Evolutionary conservation across 2,797 vertebrate species (phyloP).

Genomic region (Acrossocheilus fasciatus): DNA sequence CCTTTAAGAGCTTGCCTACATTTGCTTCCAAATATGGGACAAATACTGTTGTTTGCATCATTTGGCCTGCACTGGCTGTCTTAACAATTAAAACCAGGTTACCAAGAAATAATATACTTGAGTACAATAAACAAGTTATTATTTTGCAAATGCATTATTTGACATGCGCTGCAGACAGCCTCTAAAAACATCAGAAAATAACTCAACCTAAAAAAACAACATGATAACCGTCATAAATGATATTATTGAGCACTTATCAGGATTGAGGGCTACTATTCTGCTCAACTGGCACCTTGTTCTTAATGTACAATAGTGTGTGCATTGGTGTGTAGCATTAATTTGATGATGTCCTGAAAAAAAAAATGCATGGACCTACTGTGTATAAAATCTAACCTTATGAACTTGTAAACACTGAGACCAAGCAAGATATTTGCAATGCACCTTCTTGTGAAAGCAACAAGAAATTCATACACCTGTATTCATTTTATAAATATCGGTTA

Average conservation of each 20-base stretch:
- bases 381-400: constrained; percentile 39
- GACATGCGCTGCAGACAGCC: constrained; percentile 3
- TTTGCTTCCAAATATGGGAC: constrained; percentile 26
- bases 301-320: not conserved
- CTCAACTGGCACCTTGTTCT: constrained; percentile 11
- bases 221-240: not conserved
- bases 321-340: constrained; percentile 15
- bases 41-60: not conserved
- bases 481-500: constrained; percentile 27
- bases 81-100: not conserved
- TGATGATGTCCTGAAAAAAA: not conserved
- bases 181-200: constrained; percentile 27
- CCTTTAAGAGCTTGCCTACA: not conserved
- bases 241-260: constrained; percentile 10
- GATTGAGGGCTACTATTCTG: not conserved
- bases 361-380: not conserved
- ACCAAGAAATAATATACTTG: not conserved
- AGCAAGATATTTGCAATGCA: constrained; percentile 48
- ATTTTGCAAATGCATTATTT: not conserved
- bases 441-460: constrained; percentile 39
- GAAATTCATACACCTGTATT: constrained; percentile 29
- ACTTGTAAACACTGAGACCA: constrained; percentile 58
- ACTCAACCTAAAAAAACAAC: not conserved
- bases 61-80: not conserved
- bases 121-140: constrained; percentile 10